These are phyloP conservation scores for Neoaliturus tenellus DNA, from an alignment of 2,888 invertebrate genomes.

Conservation along the genomic window DNA sequence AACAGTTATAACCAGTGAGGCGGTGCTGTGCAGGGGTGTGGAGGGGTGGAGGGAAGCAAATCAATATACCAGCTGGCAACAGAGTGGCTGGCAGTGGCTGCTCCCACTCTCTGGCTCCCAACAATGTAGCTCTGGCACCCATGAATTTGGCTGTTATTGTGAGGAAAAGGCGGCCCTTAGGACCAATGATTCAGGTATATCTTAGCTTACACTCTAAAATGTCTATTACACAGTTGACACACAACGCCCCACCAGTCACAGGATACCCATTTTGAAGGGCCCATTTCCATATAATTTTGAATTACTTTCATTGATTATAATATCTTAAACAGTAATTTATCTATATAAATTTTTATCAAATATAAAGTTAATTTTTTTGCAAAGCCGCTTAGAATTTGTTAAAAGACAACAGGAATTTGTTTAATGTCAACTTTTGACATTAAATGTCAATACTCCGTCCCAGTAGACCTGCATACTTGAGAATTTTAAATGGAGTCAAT, in stretches of 20 bases:
- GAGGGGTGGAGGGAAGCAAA: neutral
- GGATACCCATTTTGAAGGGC: too few relatives aligned
- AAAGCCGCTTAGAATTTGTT: too few relatives aligned
- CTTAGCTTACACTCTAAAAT: neutral
- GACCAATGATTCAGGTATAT: constrained; percentile 55
- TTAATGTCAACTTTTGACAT: too few relatives aligned
- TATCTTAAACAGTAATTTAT: neutral
- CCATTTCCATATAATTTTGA: too few relatives aligned
- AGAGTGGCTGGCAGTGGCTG: neutral
- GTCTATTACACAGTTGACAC: too few relatives aligned
- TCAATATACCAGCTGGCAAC: neutral
- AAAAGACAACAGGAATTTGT: too few relatives aligned
- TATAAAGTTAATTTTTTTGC: too few relatives aligned
- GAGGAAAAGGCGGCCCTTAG: constrained; percentile 24
- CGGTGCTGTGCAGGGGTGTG: neutral
- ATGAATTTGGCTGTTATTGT: constrained; percentile 47
- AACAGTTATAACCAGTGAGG: neutral
- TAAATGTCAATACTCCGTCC: too few relatives aligned
- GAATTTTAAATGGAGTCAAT: too few relatives aligned
- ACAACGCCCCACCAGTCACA: too few relatives aligned
- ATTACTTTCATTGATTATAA: too few relatives aligned
- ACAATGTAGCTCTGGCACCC: constrained; percentile 34
- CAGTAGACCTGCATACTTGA: too few relatives aligned
- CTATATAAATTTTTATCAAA: neutral
- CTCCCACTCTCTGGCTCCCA: neutral